phyloP scores from a whole-genome alignment of 2,797 vertebrate species.

The Cossypha heuglini region DNA sequence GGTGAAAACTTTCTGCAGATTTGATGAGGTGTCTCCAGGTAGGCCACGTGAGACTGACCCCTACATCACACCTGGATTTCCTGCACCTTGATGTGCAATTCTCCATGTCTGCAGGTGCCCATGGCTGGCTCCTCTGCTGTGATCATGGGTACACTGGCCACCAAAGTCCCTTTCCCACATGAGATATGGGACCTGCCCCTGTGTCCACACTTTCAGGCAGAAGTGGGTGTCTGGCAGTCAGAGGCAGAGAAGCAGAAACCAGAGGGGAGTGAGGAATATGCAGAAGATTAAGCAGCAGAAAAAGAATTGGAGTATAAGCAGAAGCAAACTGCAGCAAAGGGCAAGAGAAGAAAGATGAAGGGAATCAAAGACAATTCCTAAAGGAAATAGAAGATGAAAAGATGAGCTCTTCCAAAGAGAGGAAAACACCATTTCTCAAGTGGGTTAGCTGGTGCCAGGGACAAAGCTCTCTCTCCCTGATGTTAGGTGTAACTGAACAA shows the following conservation, averaged over 20 bases:
- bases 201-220: accelerated
- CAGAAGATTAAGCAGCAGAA: background rate
- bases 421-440: background rate
- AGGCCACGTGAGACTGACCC: background rate
- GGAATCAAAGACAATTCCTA: background rate
- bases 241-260: background rate
- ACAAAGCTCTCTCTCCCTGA: background rate
- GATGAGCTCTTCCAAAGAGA: background rate
- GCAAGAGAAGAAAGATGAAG: background rate
- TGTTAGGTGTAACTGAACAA: background rate
- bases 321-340: background rate
- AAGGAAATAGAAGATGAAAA: background rate
- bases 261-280: background rate
- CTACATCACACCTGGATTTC: accelerated
- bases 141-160: background rate
- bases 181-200: background rate
- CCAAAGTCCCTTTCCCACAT: background rate
- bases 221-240: background rate
- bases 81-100: background rate
- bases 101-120: background rate
- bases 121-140: background rate
- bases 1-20: background rate
- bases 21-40: background rate
- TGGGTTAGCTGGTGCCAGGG: background rate
- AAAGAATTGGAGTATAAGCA: background rate